Conservation (phyloP, 2,797 vertebrate genomes). For the Pseudochaenichthys georgianus region DNA sequence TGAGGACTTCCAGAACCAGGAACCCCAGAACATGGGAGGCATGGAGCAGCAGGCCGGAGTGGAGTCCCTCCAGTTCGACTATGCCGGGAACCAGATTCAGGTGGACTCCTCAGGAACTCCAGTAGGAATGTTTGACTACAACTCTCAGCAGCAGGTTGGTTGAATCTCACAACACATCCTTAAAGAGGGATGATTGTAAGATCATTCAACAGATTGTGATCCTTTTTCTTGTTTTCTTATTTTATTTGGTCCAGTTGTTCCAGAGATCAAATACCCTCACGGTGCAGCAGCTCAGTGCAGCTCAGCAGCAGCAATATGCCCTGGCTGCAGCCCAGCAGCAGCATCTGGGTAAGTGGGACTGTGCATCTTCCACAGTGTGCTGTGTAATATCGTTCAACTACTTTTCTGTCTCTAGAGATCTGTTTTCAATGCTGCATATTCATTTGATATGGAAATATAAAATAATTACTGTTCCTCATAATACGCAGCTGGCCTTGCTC, state of each 20-base stretch:
- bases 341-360: slow-evolving; percentile 90
- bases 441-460: slow-evolving; percentile 45
- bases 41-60: slow-evolving; percentile 97
- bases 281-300: slow-evolving; percentile 95
- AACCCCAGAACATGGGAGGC: slow-evolving; percentile 93
- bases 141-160: slow-evolving; percentile 91
- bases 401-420: not conserved
- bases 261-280: slow-evolving; percentile 94
- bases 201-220: slow-evolving; percentile 30
- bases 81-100: slow-evolving; percentile 96
- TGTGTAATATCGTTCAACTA: not conserved
- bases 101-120: slow-evolving; percentile 96
- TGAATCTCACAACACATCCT: not conserved
- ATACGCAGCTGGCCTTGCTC: slow-evolving; percentile 91
- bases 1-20: slow-evolving; percentile 95
- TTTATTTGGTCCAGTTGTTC: slow-evolving; percentile 88
- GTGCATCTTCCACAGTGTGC: slow-evolving; percentile 2
- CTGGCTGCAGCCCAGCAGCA: slow-evolving; percentile 95
- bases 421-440: not conserved
- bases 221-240: not conserved
- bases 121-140: slow-evolving; percentile 97
- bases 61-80: slow-evolving; percentile 97
- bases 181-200: not conserved
- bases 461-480: slow-evolving; percentile 20
- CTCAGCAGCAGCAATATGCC: slow-evolving; percentile 96